phyloP scores from a whole-genome alignment of 2,113 vertebrate genomes.

The Anhinga anhinga region DNA sequence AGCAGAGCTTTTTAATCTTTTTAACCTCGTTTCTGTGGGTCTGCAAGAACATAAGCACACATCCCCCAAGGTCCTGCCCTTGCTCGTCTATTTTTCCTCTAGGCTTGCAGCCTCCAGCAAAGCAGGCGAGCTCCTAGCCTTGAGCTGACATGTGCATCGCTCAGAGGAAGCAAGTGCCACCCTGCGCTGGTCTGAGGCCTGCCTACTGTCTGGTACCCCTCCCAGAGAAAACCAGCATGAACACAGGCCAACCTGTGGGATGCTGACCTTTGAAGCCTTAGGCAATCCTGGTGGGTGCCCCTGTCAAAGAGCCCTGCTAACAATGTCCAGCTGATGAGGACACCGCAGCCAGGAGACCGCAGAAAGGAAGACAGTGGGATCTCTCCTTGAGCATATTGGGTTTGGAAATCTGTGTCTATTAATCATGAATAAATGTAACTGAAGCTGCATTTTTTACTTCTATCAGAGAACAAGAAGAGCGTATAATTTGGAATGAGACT shows the following conservation, averaged over 20 bases:
- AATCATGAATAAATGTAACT: neutral
- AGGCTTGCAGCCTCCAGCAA: neutral
- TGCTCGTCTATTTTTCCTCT: accelerated
- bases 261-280: neutral
- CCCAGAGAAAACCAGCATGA: neutral
- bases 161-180: neutral
- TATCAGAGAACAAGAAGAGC: neutral
- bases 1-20: neutral
- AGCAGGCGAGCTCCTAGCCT: neutral
- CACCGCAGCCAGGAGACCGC: neutral
- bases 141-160: neutral
- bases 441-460: neutral
- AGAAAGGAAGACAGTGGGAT: neutral
- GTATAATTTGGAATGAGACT: neutral
- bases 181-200: neutral
- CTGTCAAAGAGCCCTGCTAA: neutral
- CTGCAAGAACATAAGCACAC: neutral
- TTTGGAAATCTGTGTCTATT: neutral
- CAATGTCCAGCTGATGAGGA: neutral
- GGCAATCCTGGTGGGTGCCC: accelerated
- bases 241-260: neutral
- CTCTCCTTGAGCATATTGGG: neutral
- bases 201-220: accelerated
- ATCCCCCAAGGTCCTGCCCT: neutral
- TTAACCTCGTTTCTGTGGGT: neutral